phyloP scores from a whole-genome alignment of 2,797 vertebrate species.

The Manis crassicaudata region DNA sequence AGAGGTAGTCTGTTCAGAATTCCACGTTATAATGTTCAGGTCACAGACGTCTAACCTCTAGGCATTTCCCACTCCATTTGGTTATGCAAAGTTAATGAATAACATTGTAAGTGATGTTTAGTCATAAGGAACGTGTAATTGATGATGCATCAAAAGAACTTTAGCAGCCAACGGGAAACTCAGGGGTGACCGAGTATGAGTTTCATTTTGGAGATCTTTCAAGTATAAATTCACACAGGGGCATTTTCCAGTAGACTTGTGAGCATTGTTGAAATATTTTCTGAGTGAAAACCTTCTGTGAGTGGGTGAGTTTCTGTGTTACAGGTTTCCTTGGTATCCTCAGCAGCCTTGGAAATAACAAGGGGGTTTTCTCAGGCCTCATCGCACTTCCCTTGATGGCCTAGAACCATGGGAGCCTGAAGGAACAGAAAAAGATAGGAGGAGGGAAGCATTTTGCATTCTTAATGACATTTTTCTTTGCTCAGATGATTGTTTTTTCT shows the following conservation, averaged over 20 bases:
- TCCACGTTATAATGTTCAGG: background rate
- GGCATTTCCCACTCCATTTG: conserved; percentile 8
- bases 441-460: background rate
- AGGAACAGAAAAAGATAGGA: background rate
- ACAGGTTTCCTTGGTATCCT: background rate
- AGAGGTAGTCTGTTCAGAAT: conserved; percentile 7
- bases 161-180: background rate
- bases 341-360: conserved; percentile 28
- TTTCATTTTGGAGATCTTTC: background rate
- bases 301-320: background rate
- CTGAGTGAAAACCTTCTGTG: background rate
- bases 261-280: background rate
- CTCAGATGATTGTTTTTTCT: conserved; percentile 38
- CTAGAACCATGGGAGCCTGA: background rate
- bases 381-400: background rate
- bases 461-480: background rate
- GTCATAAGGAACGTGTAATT: background rate
- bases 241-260: background rate
- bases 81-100: conserved; percentile 1
- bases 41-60: conserved; percentile 5
- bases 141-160: background rate
- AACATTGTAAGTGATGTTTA: background rate
- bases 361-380: background rate
- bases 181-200: background rate
- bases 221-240: background rate